Percentiles rank a stretch among this genome's conserved stretches.
Conservation (phyloP, 2,113 vertebrate species). For the Noctilio leporinus region DNA sequence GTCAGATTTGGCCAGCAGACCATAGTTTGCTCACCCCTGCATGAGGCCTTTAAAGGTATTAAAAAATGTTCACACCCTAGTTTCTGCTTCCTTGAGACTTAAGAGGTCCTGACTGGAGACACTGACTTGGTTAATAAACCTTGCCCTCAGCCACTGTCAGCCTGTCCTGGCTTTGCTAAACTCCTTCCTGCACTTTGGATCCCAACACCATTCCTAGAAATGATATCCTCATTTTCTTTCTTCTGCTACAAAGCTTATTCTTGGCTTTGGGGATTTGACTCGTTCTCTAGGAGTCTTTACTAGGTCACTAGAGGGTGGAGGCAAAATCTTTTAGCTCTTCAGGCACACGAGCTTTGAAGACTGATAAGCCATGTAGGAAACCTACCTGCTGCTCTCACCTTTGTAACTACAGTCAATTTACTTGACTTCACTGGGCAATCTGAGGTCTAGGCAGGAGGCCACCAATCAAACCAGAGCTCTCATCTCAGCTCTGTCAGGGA, state of each 20-base stretch:
- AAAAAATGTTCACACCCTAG: background rate
- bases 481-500: background rate
- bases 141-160: background rate
- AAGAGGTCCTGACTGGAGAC: background rate
- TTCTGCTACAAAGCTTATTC: background rate
- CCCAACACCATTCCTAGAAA: background rate
- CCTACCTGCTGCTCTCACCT: background rate
- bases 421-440: background rate
- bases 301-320: background rate
- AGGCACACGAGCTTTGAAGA: background rate
- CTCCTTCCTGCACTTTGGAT: background rate
- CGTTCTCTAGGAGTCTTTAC: background rate
- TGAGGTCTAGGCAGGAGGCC: background rate
- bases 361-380: background rate
- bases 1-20: background rate
- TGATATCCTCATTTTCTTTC: background rate
- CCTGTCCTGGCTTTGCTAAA: background rate
- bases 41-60: background rate
- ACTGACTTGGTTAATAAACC: background rate
- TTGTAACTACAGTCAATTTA: background rate
- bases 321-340: background rate
- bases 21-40: background rate
- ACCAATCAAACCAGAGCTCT: background rate
- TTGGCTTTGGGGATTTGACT: background rate
- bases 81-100: background rate